phyloP scores from a whole-genome alignment of 2,888 invertebrate species.

The Meganola albula region DNA sequence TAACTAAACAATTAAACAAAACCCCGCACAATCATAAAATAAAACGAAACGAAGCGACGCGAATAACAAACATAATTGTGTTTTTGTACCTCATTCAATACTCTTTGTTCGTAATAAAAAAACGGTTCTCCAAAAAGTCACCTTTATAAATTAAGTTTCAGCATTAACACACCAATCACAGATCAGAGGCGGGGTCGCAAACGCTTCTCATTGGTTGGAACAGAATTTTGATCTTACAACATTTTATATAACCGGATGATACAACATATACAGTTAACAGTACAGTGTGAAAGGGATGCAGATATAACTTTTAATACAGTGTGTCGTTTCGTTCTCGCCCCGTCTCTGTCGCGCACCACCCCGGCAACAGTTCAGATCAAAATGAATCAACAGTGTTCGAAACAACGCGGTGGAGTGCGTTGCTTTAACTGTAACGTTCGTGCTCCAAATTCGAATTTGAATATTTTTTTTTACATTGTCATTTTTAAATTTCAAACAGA shows the following conservation, averaged over 20 bases:
- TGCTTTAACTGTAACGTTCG: constrained; percentile 45
- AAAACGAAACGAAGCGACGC: constrained; percentile 46
- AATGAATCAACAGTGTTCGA: constrained; percentile 72
- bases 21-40: constrained; percentile 46
- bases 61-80: constrained; percentile 75
- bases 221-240: constrained; percentile 58
- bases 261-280: constrained; percentile 77
- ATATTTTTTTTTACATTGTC: constrained; percentile 13
- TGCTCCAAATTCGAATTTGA: constrained; percentile 17
- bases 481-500: constrained; percentile 21
- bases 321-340: constrained; percentile 60
- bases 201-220: constrained; percentile 49
- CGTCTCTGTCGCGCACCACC: constrained; percentile 43
- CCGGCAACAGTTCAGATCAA: constrained; percentile 60
- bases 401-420: constrained; percentile 51
- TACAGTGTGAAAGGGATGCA: constrained; percentile 56
- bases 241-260: constrained; percentile 77
- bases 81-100: constrained; percentile 70
- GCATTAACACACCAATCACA: constrained; percentile 55
- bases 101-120: constrained; percentile 62
- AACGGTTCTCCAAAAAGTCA: constrained; percentile 73
- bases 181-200: constrained; percentile 48
- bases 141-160: constrained; percentile 77
- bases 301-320: constrained; percentile 57
- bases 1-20: constrained; percentile 53